phyloP scores from a whole-genome alignment of 2,113 vertebrate genomes.

The Peromyscus leucopus region DNA sequence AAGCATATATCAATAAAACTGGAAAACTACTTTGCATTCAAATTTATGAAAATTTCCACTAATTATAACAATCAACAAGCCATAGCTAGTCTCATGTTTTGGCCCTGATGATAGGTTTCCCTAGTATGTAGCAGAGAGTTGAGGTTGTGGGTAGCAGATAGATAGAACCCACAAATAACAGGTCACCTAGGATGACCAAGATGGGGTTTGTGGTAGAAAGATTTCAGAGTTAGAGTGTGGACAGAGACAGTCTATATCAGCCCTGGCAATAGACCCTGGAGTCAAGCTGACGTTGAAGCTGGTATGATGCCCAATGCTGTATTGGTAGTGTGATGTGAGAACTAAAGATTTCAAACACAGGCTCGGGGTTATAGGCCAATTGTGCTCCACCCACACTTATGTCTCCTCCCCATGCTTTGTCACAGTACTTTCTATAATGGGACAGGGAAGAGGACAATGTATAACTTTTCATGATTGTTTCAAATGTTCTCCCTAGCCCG shows the following conservation, averaged over 20 bases:
- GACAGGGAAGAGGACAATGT: too few species aligned
- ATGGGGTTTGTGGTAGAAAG: background rate
- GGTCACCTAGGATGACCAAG: background rate
- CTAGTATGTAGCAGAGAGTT: slow-evolving; percentile 73
- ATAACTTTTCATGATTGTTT: background rate
- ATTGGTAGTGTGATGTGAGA: background rate
- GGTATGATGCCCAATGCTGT: background rate
- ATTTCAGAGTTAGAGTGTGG: background rate
- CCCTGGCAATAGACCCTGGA: background rate
- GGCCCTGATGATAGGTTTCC: slow-evolving; percentile 86
- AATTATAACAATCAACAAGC: slow-evolving; percentile 80
- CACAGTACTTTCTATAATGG: background rate
- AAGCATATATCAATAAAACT: background rate
- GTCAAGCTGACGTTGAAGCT: background rate
- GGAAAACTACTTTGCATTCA: background rate
- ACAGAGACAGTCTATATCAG: background rate
- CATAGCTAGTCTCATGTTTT: slow-evolving; percentile 83
- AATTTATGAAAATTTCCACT: background rate
- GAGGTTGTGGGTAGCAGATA: background rate
- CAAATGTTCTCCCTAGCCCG: background rate
- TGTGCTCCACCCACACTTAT: too few species aligned
- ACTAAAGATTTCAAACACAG: background rate
- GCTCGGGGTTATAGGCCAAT: background rate
- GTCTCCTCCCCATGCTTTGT: background rate
- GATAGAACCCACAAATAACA: fast-evolving